Evolutionary conservation across 2,113 vertebrate species (phyloP).

Genomic region (Cynopterus brachyotis): DNA sequence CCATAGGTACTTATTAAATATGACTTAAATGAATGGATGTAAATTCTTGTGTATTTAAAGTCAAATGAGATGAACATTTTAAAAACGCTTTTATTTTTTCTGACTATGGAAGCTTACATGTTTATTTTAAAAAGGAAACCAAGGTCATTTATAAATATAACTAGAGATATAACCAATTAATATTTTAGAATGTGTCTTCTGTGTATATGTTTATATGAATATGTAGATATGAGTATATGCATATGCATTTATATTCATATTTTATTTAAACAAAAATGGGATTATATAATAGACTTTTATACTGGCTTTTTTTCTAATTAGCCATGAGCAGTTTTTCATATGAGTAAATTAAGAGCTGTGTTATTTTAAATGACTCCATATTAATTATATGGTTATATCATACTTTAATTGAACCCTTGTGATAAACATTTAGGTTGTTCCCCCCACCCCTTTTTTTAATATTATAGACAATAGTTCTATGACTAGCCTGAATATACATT

Average conservation of each 20-base stretch:
- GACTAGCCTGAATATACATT: background rate
- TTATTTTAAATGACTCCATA: background rate
- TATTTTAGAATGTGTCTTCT: slow-evolving; percentile 15
- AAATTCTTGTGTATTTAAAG: background rate
- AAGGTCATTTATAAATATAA: background rate
- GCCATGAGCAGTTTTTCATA: background rate
- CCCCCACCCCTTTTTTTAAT: background rate
- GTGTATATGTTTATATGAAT: background rate
- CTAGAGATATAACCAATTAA: background rate
- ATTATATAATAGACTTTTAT: slow-evolving; percentile 6
- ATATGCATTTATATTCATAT: background rate
- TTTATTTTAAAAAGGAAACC: background rate
- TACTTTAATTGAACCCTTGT: background rate
- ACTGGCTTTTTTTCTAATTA: background rate
- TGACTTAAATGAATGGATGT: background rate
- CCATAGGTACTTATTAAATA: background rate
- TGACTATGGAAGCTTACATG: background rate
- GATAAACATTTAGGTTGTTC: background rate
- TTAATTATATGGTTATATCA: background rate
- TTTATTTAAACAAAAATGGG: background rate
- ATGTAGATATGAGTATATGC: background rate
- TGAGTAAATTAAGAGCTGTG: background rate
- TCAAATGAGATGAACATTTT: background rate
- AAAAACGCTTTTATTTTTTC: background rate
- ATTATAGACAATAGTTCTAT: background rate